Base-by-base conservation (phyloP, 2,888 invertebrate species). In the Drosophila phalerata region DNA sequence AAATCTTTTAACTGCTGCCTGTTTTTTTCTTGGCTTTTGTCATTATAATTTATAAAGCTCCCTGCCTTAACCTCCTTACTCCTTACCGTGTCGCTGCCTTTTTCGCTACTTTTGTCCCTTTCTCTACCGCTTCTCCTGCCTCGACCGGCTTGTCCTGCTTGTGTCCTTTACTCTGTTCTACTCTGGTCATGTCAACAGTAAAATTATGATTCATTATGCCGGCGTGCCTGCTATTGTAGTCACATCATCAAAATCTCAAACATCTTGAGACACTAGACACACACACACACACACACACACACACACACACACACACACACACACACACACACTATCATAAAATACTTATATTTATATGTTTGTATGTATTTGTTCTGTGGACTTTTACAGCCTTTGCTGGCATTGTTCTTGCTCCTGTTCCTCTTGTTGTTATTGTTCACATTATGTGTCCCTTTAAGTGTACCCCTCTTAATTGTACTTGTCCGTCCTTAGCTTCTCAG, bases 201-300 rank as follows among this genome's bases (percentile, higher is more conserved):
- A 77, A 79, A 81, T 79, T 77, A 76, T 79, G 79, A 78, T 79
- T 77, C 79, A 77, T 79, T 81, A 81, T 74, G 74, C 70, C 42
- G 58, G 69, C 79, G 62, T 69, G 69, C 64, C 69, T 69, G 47
- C 76, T 69, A 79, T 78, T 76, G 76, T 76, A 79, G 76, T 74
- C 76, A 69, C 69, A 79, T 76, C 79, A 76, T 76, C 76, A 79
- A 76, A 76, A 73, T 76, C 75, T 73, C 65, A 79, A 51, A 64
- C 78, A 72, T 60, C 72, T 75, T 77, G 68, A 77, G 77, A 53
- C 63, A 60, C 30, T 30, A 17, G 61, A 40, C 38, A 45, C 11
- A 53, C 25, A 38, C 30, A 48, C 30, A 17, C 30, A 30, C 15
- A 47, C 48, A 32, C 30, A 48, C 11, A 17, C 48, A 34, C 48